Evolutionary conservation across 2,888 invertebrate genomes (phyloP), one percentile per base, ranked within the genome.

Genomic region (Lysandra coridon): DNA sequence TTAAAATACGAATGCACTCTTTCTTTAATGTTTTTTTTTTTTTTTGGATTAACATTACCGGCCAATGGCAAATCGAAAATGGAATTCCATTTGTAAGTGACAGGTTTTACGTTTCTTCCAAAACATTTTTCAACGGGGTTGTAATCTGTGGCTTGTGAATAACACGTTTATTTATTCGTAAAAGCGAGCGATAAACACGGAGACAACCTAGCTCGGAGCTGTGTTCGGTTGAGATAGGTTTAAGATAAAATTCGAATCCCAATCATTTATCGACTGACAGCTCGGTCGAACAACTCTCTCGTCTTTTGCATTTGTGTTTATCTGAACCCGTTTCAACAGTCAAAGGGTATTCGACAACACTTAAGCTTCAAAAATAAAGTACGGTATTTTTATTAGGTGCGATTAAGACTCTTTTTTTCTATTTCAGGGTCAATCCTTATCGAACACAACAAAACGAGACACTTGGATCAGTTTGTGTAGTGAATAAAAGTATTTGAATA

Each of bases 41-140:
- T 69, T 69, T 69, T 69, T 37, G 14, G 14, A 69, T 14, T 69
- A 69, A 69, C 33, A 37, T 69, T 69, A 69, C 69, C 69, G 33
- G 33, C 69, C 69, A 69, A 37, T 69, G 69, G 33, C 69, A 69
- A 69, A 69, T 69, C 69, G 69, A 69, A 69, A 69, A 69, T 69
- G 33, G 69, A 69, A 69, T 69, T 69, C 33, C 69, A 69, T 69
- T 69, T 69, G 69, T 69, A 17, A 33, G 33, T 69, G 69, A 69
- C 69, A 69, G 69, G 33, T 4, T 33, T 69, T 69, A 69, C 69
- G 69, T 69, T 37, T 69, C 69, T 5, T 14, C 33, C 33, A 5
- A 69, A 69, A 37, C 10, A 69, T 37, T 69, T 69, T 69, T 69
- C 69, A 69, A 69, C 37, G 1, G 14, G 69, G 5, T 5, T 33